A percentile compares a stretch with the other conserved stretches of the same genome.
phyloP scores from a whole-genome alignment of 2,113 vertebrate genomes.

The Promerops cafer region DNA sequence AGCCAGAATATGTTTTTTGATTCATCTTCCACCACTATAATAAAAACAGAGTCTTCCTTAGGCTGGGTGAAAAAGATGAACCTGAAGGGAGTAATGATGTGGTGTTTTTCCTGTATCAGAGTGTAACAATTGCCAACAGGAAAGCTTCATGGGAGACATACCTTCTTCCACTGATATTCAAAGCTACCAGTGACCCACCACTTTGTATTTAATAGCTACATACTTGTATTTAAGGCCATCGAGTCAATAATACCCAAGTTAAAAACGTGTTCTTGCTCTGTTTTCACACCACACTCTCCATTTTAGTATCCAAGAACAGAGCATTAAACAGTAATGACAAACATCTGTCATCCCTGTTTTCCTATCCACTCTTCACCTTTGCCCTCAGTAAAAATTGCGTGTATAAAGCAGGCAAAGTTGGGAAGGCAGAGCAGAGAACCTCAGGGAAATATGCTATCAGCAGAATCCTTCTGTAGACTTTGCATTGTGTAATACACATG shows the following conservation, averaged over 20 bases:
- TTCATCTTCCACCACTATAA: neutral
- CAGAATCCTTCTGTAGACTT: slow-evolving; percentile 27
- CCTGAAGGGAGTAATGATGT: neutral
- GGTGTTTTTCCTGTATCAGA: neutral
- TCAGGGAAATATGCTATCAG: slow-evolving; percentile 38
- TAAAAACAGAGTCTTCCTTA: neutral
- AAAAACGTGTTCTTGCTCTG: neutral
- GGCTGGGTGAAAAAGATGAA: neutral
- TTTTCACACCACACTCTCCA: neutral
- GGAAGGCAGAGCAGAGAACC: neutral
- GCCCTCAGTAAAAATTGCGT: neutral
- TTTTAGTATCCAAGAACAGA: neutral
- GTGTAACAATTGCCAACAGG: neutral
- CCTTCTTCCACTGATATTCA: neutral
- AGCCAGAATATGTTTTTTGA: neutral
- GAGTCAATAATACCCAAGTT: neutral
- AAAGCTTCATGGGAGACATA: neutral
- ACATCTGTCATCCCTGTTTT: slow-evolving; percentile 5
- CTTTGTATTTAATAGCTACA: neutral
- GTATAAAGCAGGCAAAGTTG: neutral
- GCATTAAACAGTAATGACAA: slow-evolving; percentile 5
- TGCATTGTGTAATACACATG: neutral
- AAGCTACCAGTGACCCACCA: neutral
- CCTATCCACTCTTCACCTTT: slow-evolving; percentile 1
- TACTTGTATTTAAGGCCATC: neutral